Percentiles rank a stretch among this genome's conserved stretches.
These are phyloP conservation scores for Bradypodion ventrale DNA, from an alignment of 2,797 vertebrate species.

Conservation along the genomic window DNA sequence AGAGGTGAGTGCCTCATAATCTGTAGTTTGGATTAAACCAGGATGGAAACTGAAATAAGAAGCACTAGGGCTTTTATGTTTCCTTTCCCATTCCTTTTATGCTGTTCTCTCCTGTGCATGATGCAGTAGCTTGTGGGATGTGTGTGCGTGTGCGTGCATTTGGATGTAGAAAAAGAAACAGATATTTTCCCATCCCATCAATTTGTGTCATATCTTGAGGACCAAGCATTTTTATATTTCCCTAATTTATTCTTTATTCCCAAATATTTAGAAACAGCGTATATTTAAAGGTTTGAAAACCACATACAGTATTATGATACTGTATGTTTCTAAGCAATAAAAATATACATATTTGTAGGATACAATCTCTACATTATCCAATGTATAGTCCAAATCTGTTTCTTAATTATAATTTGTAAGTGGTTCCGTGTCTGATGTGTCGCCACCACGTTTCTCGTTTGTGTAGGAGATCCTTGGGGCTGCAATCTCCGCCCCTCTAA, in stretches of 20 bases:
- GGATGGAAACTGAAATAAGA: background rate
- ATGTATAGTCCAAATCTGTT: background rate
- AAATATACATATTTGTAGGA: background rate
- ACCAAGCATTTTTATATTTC: background rate
- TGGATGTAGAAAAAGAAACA: background rate
- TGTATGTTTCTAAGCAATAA: background rate
- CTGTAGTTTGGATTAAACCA: background rate
- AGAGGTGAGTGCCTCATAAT: slow-evolving; percentile 78
- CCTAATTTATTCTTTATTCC: background rate
- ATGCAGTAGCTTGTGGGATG: background rate
- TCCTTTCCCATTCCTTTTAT: background rate
- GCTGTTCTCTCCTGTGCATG: too few relatives aligned
- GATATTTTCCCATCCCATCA: too few relatives aligned
- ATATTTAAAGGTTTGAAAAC: background rate
- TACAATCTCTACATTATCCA: background rate
- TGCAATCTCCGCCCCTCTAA: slow-evolving; percentile 88
- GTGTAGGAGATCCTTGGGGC: slow-evolving; percentile 90
- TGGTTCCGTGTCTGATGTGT: background rate
- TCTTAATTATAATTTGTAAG: background rate
- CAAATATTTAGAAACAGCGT: background rate
- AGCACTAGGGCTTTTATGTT: background rate
- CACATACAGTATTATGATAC: background rate
- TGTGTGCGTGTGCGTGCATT: too few relatives aligned
- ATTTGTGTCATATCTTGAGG: background rate
- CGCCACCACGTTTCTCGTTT: slow-evolving; percentile 10